These are phyloP conservation scores for Heliothis virescens DNA, from an alignment of 1,140 invertebrate species.

Conservation along the genomic window DNA sequence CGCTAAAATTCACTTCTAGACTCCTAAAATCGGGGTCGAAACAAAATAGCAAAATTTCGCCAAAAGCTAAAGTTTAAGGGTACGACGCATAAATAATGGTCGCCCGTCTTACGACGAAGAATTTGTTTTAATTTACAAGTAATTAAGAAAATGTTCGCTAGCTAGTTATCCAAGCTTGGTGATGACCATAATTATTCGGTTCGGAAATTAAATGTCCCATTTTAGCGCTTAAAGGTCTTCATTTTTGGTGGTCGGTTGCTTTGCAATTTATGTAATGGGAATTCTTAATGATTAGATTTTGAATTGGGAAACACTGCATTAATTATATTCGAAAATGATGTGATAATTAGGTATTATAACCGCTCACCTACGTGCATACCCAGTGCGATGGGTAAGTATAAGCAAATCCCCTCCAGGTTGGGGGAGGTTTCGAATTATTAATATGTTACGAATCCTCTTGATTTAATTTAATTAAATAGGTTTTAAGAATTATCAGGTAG, in stretches of 20 bases:
- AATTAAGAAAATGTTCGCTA: constrained; percentile 40
- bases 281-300: constrained; percentile 4
- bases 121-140: constrained; percentile 53
- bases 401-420: too few relatives aligned
- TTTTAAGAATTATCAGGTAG: too few relatives aligned
- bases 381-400: too few relatives aligned
- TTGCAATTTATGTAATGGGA: constrained; percentile 17
- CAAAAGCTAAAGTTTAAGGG: background rate
- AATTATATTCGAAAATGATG: too few relatives aligned
- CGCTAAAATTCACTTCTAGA: background rate
- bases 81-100: constrained; percentile 33
- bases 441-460: too few relatives aligned
- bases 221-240: background rate
- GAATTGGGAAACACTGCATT: too few relatives aligned
- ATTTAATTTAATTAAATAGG: too few relatives aligned
- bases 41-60: constrained; percentile 12
- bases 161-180: constrained; percentile 15
- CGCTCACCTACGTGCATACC: too few relatives aligned
- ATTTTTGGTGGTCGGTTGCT: background rate
- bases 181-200: constrained; percentile 40
- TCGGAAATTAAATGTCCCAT: constrained; percentile 39
- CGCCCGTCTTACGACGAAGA: constrained; percentile 25
- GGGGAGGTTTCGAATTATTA: too few relatives aligned
- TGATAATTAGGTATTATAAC: too few relatives aligned
- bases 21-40: background rate